These are phyloP conservation scores for Phlogophora meticulosa DNA, from an alignment of 2,888 invertebrate species.

Conservation along the genomic window DNA sequence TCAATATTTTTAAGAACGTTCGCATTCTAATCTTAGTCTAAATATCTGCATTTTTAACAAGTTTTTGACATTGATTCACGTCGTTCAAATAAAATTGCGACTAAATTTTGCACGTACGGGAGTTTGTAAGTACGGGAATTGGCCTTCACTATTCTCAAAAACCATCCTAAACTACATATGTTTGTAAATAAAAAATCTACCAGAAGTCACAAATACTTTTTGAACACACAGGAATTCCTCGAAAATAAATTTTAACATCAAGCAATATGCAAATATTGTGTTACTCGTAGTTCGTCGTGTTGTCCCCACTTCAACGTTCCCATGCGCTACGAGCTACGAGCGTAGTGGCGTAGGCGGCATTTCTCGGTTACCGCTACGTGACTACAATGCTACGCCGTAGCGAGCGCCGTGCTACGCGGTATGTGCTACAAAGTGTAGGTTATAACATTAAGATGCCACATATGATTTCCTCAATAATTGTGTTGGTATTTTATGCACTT, in stretches of 20 bases:
- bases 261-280: slow-evolving; percentile 29
- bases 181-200: neutral
- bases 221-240: neutral
- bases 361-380: slow-evolving; percentile 51
- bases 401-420: slow-evolving; percentile 37
- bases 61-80: too few relatives aligned
- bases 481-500: neutral
- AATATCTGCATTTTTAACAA: too few relatives aligned
- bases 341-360: slow-evolving; percentile 32
- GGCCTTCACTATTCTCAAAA: too few relatives aligned
- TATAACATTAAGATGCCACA: slow-evolving; percentile 27
- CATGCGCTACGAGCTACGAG: slow-evolving; percentile 22
- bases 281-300: slow-evolving; percentile 10
- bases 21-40: too few relatives aligned
- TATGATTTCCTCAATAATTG: slow-evolving; percentile 13
- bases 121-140: too few relatives aligned
- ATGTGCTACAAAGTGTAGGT: slow-evolving; percentile 35
- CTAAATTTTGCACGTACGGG: too few relatives aligned
- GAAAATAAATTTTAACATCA: slow-evolving; percentile 27
- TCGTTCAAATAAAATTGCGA: too few relatives aligned
- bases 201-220: neutral
- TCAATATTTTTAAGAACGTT: too few relatives aligned
- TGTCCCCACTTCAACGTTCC: slow-evolving; percentile 29
- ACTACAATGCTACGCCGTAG: slow-evolving; percentile 55
- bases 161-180: too few relatives aligned